Conservation (phyloP, 1,140 invertebrate genomes). For the Macrotrachela quadricornifera region DNA sequence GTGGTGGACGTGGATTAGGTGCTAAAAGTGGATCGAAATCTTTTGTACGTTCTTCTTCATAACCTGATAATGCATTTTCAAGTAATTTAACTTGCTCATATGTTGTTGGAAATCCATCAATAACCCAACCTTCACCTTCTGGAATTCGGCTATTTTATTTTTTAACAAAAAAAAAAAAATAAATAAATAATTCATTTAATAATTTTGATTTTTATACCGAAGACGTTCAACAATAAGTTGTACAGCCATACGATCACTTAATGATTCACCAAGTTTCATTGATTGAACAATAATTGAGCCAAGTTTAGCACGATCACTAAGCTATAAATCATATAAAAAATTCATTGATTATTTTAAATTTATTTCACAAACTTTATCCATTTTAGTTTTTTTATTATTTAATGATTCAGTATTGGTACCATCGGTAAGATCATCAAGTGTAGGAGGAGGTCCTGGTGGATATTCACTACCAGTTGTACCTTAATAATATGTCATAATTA, state of each 20-base stretch:
- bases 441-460: too few relatives aligned
- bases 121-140: constrained; percentile 27
- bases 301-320: constrained; percentile 18
- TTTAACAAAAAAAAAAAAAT: not conserved
- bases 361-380: too few relatives aligned
- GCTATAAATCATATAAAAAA: constrained; percentile 13
- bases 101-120: constrained; percentile 28
- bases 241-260: constrained; percentile 23
- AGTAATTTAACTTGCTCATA: constrained; percentile 27
- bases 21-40: constrained; percentile 12
- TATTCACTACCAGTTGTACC: too few relatives aligned
- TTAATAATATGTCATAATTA: too few relatives aligned
- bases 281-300: constrained; percentile 19
- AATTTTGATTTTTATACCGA: constrained; percentile 12
- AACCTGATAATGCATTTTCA: constrained; percentile 30
- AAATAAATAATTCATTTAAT: not conserved
- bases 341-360: not conserved
- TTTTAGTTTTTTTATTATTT: too few relatives aligned
- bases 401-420: too few relatives aligned
- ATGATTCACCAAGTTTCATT: constrained; percentile 21
- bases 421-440: too few relatives aligned
- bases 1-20: constrained; percentile 20
- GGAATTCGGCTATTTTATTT: constrained; percentile 6
- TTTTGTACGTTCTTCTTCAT: constrained; percentile 14
- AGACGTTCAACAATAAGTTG: constrained; percentile 24